Evolutionary conservation across 2,113 vertebrate species (phyloP), one percentile per base, ranked within the genome.

Genomic region (Cephalophus harveyi): DNA sequence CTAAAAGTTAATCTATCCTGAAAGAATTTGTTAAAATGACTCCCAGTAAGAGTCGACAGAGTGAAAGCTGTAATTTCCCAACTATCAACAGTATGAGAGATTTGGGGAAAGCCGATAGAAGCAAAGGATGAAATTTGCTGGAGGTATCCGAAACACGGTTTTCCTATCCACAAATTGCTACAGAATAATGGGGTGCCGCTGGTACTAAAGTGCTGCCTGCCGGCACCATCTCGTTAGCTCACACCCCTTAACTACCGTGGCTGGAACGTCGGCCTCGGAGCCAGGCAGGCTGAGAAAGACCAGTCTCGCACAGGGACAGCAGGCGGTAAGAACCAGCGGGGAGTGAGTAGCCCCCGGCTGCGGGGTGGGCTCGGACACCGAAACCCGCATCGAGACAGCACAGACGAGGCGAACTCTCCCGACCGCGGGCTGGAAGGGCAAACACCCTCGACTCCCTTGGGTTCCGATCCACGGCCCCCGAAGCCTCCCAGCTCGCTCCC

Each of bases 1-100:
- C 92, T 86, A 89, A 82, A 97, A 96, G 85, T 81, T 94, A 79
- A 96, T 97, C 81, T 97, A 57, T 81, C 52, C 57, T 88, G 54
- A 86, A 89, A 97, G 79, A 85, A 86, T 95, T 90, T 92, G 93
- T 96, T 95, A 96, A 92, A 92, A 95, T 97, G 76, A 95, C 71
- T 96, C 59, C 23, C 55, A 81, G 81, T 88, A 82, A 95, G 64
- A 96, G 96, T 52, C 2, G 10, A 67, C 89, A 60, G 40, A 25
- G 81, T 89, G 82, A 97, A 94, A 95, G 85, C 87, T 96, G 36
- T 91, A 43, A 97, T 97, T 96, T 95, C 79, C 79, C 25, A 28
- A 94, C 89, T 64, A 59, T 84, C 71, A 43, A 64, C 84, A 40
- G 90, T 60, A 40, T 40, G 33, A 62, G 89, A 96, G 87, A 96